A percentile compares a stretch with the other conserved stretches of the same genome.
phyloP scores from a whole-genome alignment of 2,113 vertebrate species.

The Podarcis muralis region DNA sequence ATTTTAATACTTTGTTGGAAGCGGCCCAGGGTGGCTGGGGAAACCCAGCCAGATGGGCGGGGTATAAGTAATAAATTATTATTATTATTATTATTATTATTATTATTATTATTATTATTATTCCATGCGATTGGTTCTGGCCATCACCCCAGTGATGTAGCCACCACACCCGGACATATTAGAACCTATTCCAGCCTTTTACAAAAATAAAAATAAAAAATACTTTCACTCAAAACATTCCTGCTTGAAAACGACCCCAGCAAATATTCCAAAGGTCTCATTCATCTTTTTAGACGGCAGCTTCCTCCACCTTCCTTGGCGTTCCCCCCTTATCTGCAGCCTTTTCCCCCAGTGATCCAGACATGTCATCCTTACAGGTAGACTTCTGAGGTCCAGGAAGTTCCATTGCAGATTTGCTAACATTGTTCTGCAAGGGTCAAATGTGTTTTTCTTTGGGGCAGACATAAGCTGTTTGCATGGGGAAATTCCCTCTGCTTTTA shows the following conservation, averaged over 20 bases:
- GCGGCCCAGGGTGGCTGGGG: too few species aligned
- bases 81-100: fast-evolving
- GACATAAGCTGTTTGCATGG: too few species aligned
- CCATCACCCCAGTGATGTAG: not conserved
- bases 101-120: too few species aligned
- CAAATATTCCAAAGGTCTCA: not conserved
- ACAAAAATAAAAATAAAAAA: not conserved
- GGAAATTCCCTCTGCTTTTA: not conserved
- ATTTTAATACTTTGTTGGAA: too few species aligned
- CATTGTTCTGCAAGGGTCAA: not conserved
- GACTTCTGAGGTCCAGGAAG: not conserved
- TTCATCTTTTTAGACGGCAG: not conserved
- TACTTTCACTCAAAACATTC: not conserved
- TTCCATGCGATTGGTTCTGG: not conserved
- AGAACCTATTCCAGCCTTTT: not conserved
- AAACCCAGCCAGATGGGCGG: too few species aligned
- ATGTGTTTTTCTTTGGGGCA: not conserved
- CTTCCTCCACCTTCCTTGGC: not conserved
- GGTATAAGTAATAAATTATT: too few species aligned
- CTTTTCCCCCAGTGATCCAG: not conserved
- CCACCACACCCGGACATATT: not conserved
- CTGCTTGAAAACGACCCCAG: not conserved
- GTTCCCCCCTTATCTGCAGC: not conserved
- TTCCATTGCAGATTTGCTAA: not conserved
- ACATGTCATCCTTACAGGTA: not conserved